Evolutionary conservation across 2,797 vertebrate genomes (phyloP), one percentile per base, ranked within the genome.

Genomic region (Rhinella marina): DNA sequence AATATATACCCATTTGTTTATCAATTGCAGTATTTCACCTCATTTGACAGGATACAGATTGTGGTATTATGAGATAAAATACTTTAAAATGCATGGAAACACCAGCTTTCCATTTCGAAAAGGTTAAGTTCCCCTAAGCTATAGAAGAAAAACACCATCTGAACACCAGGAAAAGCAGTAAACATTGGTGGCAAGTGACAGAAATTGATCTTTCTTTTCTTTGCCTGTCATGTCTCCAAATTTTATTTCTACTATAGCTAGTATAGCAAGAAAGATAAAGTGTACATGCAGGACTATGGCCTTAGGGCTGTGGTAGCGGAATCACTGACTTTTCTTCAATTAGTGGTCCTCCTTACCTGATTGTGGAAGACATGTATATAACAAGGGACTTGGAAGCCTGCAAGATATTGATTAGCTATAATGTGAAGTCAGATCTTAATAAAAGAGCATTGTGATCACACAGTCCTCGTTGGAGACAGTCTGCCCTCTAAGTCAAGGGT

Each of bases 391-490:
- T 90, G 84, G 94, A 91, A 92, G 91, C 95, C 96, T 92, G 96
- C 93, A 90, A 95, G 93, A 93, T 99, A 98, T 99, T 98, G 97
- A 97, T 99, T 97, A 98, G 94, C 96, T 94, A 96, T 96, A 97
- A 96, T 96, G 94, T 95, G 95, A 97, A 98, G 97, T 97, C 96
- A 97, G 96, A 98, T 96, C 96, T 95, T 93, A 97, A 96, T 96
- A 96, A 96, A 95, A 95, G 95, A 96, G 93, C 94, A 88, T 89
- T 90, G 91, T 96, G 97, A 99, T 99, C 97, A 97, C 95, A 97
- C 97, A 95, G 93, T 93, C 94, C 96, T 96, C 95, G 94, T 95
- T 90, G 93, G 95, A 97, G 96, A 96, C 96, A 96, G 95, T 81
- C 89, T 92, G 94, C 93, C 92, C 92, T 96, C 95, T 85, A 95